Evolutionary conservation across 2,113 vertebrate species (phyloP).

Genomic region (Lontra canadensis): DNA sequence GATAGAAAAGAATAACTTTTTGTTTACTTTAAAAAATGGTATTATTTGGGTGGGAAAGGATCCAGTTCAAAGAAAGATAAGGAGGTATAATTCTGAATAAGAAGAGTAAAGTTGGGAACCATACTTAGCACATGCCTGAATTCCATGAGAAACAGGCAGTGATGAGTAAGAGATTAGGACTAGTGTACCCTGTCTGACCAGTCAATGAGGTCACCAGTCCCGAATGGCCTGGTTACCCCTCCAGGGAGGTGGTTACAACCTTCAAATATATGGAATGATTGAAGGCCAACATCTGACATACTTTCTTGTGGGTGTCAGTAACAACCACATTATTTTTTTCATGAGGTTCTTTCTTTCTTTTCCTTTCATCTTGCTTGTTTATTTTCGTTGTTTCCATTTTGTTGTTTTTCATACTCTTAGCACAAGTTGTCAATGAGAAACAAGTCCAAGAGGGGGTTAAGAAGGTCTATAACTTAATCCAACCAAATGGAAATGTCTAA

Average conservation of each 20-base stretch:
- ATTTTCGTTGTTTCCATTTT: slow-evolving; percentile 43
- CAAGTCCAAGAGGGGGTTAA: not conserved
- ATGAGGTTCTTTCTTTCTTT: not conserved
- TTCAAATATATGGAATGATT: not conserved
- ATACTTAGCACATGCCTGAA: not conserved
- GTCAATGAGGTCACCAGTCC: not conserved
- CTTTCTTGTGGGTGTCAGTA: not conserved
- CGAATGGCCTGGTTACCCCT: not conserved
- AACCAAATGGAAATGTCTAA: not conserved
- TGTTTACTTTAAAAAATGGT: not conserved
- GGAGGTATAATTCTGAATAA: not conserved
- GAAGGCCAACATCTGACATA: not conserved
- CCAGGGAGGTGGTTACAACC: not conserved
- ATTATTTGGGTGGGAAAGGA: not conserved
- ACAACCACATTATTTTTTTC: not conserved
- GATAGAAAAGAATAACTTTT: not conserved
- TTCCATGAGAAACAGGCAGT: not conserved
- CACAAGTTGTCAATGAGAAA: not conserved
- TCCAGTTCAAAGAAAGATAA: not conserved
- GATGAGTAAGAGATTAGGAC: not conserved
- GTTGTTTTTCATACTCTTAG: slow-evolving; percentile 3
- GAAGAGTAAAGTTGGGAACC: not conserved
- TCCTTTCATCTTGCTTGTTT: not conserved
- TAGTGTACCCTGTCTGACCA: not conserved
- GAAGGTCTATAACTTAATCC: not conserved